Base-by-base conservation (phyloP, 2,113 vertebrate genomes). In the Rhea americana region DNA sequence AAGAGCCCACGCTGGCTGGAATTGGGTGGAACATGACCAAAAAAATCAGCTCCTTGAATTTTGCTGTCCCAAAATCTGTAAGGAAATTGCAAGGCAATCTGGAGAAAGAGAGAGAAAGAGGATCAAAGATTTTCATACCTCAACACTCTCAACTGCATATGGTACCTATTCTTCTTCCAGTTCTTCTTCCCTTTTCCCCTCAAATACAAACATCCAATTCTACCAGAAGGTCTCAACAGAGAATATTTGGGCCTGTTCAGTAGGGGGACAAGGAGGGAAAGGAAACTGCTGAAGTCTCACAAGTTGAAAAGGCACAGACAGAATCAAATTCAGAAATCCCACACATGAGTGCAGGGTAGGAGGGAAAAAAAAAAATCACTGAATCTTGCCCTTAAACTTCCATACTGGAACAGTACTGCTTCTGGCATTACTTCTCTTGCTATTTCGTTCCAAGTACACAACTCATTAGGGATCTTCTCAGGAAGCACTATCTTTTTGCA, bases 41-140 rank as follows among this genome's bases (percentile, higher is more conserved):
- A 99, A 96, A 99, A 99, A 96, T 99, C 99, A 10, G 99, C 99
- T 61, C 99, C 98, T 96, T 99, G 98, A 95, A 99, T 98, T 96
- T 99, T 99, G 85, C 94, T 97, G 95, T 99, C 99, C 99, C 99
- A 99, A 95, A 99, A 99, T 94, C 99, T 98, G 32, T 98, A 98
- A 4, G 99, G 99, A 97, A 99, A 99, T 96, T 99, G 98, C 95
- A 99, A 96, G 7, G 98, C 99, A 35, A 99, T 97, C 99, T 99
- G 96, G 13, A 96, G 76, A 83, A 26, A 73, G 78, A 87, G 35
- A 76, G 75, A 87, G 2, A 94, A 26, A 90, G 28, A 83, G 26
- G 87, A 73, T 75, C 78, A 50, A 83, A 59, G 9, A 8, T n/a
- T 56, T 89, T 79, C 30, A 48, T 66, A 53, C 11, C n/a, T 66